Evolutionary conservation across 2,113 vertebrate genomes (phyloP).

Genomic region (Epinephelus cyanopodus): DNA sequence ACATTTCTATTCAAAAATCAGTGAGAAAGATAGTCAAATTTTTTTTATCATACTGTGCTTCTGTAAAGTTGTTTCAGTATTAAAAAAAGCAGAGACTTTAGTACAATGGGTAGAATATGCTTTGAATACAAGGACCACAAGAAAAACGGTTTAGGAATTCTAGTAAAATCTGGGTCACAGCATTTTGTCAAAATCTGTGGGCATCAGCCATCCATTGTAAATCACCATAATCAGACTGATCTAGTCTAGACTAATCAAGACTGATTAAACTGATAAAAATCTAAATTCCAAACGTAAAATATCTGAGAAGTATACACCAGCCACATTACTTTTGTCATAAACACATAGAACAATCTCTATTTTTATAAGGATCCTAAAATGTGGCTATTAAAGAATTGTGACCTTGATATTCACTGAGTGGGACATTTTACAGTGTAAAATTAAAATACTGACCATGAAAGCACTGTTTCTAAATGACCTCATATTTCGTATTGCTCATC

Average conservation of each 20-base stretch:
- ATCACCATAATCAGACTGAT: neutral
- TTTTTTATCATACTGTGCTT: neutral
- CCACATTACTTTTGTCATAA: neutral
- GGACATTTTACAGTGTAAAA: neutral
- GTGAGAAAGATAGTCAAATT: neutral
- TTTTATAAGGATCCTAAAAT: neutral
- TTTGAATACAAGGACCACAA: too few species aligned
- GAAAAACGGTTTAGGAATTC: too few species aligned
- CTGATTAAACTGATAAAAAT: too few species aligned
- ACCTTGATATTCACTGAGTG: neutral
- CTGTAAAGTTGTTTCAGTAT: too few species aligned
- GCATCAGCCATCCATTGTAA: too few species aligned
- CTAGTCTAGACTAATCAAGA: too few species aligned
- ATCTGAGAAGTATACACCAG: too few species aligned
- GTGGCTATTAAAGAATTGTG: neutral
- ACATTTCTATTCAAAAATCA: neutral
- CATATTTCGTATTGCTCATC: neutral
- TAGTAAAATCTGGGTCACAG: too few species aligned
- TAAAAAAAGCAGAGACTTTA: too few species aligned
- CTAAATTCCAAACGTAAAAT: too few species aligned
- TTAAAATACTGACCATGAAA: neutral
- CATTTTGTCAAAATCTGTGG: too few species aligned
- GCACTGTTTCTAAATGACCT: neutral
- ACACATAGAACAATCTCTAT: neutral
- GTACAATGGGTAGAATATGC: too few species aligned